Evolutionary conservation across 2,888 invertebrate species (phyloP).

Genomic region (Hemistola chrysoprasaria): DNA sequence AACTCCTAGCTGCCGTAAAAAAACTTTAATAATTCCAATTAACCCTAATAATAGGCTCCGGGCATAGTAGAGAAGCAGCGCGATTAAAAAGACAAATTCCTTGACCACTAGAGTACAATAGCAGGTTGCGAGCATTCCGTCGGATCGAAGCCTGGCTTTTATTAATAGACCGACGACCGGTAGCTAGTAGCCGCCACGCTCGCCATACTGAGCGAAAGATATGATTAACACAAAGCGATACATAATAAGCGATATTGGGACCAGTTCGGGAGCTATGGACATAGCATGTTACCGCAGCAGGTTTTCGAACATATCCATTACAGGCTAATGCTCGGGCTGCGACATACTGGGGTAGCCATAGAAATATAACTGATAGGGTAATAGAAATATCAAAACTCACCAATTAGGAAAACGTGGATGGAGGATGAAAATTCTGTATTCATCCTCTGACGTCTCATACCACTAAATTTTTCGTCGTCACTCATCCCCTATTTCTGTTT

Average conservation of each 20-base stretch:
- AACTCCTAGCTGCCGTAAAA: conserved; percentile 69
- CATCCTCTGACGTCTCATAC: too few species aligned
- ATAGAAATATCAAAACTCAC: too few species aligned
- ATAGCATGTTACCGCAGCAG: conserved; percentile 65
- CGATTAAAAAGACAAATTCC: conserved; percentile 82
- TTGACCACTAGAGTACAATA: conserved; percentile 76
- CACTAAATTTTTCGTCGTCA: too few species aligned
- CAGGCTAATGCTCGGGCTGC: conserved; percentile 48
- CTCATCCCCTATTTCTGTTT: too few species aligned
- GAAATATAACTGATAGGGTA: too few species aligned
- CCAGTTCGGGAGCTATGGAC: conserved; percentile 69
- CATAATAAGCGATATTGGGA: conserved; percentile 78
- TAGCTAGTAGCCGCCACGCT: conserved; percentile 51
- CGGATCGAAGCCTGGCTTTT: conserved; percentile 59
- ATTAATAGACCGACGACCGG: conserved; percentile 78
- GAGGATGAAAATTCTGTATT: too few species aligned
- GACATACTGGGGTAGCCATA: too few species aligned
- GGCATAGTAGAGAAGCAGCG: conserved; percentile 63
- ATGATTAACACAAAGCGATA: conserved; percentile 80
- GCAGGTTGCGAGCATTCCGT: conserved; percentile 73
- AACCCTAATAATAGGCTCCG: conserved; percentile 78
- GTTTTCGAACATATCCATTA: conserved; percentile 67
- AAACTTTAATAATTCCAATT: conserved; percentile 80
- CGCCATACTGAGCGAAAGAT: conserved; percentile 74
- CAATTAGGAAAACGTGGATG: too few species aligned